Conservation (phyloP, 1,140 invertebrate genomes). For the Cyclina sinensis region DNA sequence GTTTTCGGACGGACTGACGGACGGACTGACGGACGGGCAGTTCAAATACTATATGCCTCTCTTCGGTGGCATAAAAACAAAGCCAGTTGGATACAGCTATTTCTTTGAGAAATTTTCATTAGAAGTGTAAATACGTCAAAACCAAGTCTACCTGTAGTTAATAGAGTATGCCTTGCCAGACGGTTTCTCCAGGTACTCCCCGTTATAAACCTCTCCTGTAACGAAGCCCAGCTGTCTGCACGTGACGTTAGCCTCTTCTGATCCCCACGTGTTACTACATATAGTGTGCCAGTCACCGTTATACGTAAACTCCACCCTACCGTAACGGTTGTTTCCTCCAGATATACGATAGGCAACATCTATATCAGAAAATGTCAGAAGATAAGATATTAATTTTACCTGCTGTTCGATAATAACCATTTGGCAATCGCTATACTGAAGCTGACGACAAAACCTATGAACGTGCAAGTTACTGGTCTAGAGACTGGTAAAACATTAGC, state of each 20-base stretch:
- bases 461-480: too few relatives aligned
- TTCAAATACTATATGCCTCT: too few relatives aligned
- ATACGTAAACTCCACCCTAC: conserved; percentile 75
- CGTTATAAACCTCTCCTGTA: conserved; percentile 73
- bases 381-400: too few relatives aligned
- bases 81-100: background rate
- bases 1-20: too few relatives aligned
- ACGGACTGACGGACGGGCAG: too few relatives aligned
- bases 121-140: too few relatives aligned
- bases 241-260: conserved; percentile 76
- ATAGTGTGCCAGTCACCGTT: conserved; percentile 77
- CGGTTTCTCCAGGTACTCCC: conserved; percentile 42
- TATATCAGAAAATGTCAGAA: background rate
- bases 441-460: too few relatives aligned
- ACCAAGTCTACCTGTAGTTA: conserved; percentile 29
- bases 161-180: conserved; percentile 42
- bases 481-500: too few relatives aligned
- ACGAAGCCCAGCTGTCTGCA: conserved; percentile 73
- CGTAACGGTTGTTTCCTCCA: conserved; percentile 70
- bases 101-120: too few relatives aligned
- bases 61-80: too few relatives aligned
- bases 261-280: conserved; percentile 73
- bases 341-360: conserved; percentile 37
- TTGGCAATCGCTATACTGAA: too few relatives aligned
- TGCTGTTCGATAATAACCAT: too few relatives aligned